Evolutionary conservation across 2,888 invertebrate genomes (phyloP), one percentile per base, ranked within the genome.

Genomic region (Phania funesta): DNA sequence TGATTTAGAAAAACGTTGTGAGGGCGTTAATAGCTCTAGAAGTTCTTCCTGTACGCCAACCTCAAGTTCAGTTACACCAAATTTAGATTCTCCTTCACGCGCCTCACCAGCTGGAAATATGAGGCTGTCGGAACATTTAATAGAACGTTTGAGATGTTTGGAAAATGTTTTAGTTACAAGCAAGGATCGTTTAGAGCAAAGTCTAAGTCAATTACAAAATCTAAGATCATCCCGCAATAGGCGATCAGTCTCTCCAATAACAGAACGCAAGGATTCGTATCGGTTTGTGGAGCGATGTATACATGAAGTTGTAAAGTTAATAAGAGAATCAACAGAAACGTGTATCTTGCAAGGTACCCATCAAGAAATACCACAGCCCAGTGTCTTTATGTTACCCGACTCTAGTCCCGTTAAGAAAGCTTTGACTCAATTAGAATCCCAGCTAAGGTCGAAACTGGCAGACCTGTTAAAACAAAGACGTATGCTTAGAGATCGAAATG

Each of bases 1-100:
- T 88, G 94, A 95, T 60, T 91, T 96, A 85, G 96, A 96, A 91
- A 94, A 95, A 85, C 95, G 96, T 91, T 94, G 96, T 50, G 93
- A 94, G 16, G 94, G 93, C 83, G 94, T 93, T 29, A 85, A 87
- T 1, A 68, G 78, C 26, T 83, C 85, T 13, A 48, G 84, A 2
- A 84, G 85, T n/a, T 73, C 85, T 2, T 86, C 86, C 1, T 83
- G 85, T 93, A 93, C 56, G 50, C 86, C 70, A 29, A 86, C 80
- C 50, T 85, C 84, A n/a, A 82, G 60, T 11, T 74, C 83, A 13
- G 84, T 80, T 26, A 87, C 85, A 6, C 76, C 86, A 13, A 62
- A 67, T 65, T 87, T 62, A n/a, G 84, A 80, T 5, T 67, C 68
- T 11, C 48, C 76, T 8, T 62, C 78, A 0, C 80, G 86, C 13